Base-by-base conservation (phyloP, 1,140 invertebrate species). In the Mamestra configurata region DNA sequence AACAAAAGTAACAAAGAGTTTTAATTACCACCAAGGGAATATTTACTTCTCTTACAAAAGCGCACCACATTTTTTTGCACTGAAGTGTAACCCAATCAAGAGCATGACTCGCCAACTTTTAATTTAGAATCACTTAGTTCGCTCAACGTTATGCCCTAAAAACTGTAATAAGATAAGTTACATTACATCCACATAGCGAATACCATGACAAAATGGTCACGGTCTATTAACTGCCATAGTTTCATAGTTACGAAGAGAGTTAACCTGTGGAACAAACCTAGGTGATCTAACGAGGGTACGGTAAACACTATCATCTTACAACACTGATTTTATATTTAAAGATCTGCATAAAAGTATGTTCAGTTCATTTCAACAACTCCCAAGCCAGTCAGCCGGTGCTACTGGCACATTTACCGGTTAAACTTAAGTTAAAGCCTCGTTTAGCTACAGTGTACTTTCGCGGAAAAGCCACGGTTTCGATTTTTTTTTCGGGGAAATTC, bases 61-160 rank as follows among this genome's bases (percentile, higher is more conserved):
- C 43, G 13, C 13, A 43, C 4, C 1, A 0, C 6, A 22, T 22
- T 5, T 51, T 20, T 53, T 18, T 3, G 51, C 51, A 22, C 51
- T 55, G 8, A 55, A 55, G 22, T 10, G 20, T 55, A 22, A 55
- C 22, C 51, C 51, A 22, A 53, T 18, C 18, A 18, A 7, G 22
- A 57, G 0, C 22, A 57, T 49, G 15, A 15, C 11, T 27, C 22
- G 22, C 20, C 22, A 15, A 57, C 22, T 57, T 27, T 22, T 55
- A 18, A 61, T 24, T 59, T 31, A 61, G 11, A 35, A 1, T 61
- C 15, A 11, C 57, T 37, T 4, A 35, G 15, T 35, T 61, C 15
- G 37, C n/a, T 43, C 55, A 55, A 57, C 18, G 73, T 64, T 76
- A 76, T 76, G 73, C 57, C 73, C 73, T 76, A 76, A 76, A 76